phyloP scores from a whole-genome alignment of 2,888 invertebrate species.

The Rhopalosiphum nymphaeae region DNA sequence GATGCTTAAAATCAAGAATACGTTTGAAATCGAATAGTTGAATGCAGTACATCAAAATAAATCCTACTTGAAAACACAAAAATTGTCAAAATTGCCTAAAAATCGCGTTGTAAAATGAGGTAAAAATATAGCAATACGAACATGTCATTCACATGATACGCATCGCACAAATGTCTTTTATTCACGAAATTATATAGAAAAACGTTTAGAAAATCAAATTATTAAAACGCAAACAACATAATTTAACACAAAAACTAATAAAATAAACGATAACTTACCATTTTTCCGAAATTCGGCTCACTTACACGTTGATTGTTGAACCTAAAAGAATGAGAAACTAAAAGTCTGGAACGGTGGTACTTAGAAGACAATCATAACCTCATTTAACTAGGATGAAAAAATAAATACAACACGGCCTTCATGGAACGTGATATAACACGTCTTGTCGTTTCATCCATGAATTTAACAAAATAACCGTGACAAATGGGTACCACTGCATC shows the following conservation, averaged over 20 bases:
- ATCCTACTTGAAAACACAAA: not conserved
- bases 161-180: not conserved
- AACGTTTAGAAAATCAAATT: not conserved
- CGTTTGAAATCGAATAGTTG: no score
- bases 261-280: slow-evolving; percentile 31
- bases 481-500: no score
- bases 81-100: not conserved
- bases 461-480: not conserved
- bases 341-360: not conserved
- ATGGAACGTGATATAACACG: not conserved
- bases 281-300: slow-evolving; percentile 29
- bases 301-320: slow-evolving; percentile 10
- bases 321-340: not conserved
- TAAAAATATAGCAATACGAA: not conserved
- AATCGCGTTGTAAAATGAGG: not conserved
- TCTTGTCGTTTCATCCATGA: slow-evolving; percentile 27
- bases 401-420: not conserved
- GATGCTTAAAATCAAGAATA: no score
- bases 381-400: not conserved
- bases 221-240: not conserved
- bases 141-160: not conserved
- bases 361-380: slow-evolving; percentile 36
- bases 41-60: no score
- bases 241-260: not conserved
- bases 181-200: not conserved